phyloP scores from a whole-genome alignment of 2,888 invertebrate genomes.

The Urechis unicinctus region DNA sequence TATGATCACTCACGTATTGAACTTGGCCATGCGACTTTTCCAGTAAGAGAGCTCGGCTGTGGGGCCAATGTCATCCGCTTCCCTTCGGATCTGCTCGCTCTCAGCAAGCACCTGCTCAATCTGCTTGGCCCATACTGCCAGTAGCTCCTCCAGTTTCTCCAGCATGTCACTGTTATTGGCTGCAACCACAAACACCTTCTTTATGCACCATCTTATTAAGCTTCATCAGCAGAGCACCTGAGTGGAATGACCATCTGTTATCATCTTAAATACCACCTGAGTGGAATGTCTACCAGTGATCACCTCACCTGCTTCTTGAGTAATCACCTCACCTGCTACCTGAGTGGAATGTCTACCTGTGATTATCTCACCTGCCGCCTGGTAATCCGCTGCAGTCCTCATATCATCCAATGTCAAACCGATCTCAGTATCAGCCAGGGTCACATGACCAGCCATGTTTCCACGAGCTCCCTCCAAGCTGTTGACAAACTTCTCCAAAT shows the following conservation, averaged over 20 bases:
- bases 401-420: conserved; percentile 37
- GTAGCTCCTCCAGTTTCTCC: conserved; percentile 47
- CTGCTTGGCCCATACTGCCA: conserved; percentile 49
- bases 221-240: too few species aligned
- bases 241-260: too few species aligned
- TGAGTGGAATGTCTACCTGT: not conserved
- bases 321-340: not conserved
- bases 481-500: conserved; percentile 44
- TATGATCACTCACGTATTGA: conserved; percentile 62
- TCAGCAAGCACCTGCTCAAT: conserved; percentile 50
- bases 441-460: conserved; percentile 49
- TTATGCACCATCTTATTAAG: too few species aligned
- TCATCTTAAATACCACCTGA: not conserved
- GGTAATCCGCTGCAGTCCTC: conserved; percentile 44
- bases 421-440: conserved; percentile 43
- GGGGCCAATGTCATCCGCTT: conserved; percentile 51
- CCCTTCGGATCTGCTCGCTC: conserved; percentile 51
- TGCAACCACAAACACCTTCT: too few species aligned
- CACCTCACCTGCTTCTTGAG: conserved; percentile 7
- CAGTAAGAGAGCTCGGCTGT: conserved; percentile 75
- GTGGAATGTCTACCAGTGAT: not conserved
- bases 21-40: conserved; percentile 86
- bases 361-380: conserved; percentile 22
- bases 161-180: conserved; percentile 47
- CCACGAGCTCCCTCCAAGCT: conserved; percentile 41